Evolutionary conservation across 2,797 vertebrate species (phyloP).

Genomic region (Sciaenops ocellatus): DNA sequence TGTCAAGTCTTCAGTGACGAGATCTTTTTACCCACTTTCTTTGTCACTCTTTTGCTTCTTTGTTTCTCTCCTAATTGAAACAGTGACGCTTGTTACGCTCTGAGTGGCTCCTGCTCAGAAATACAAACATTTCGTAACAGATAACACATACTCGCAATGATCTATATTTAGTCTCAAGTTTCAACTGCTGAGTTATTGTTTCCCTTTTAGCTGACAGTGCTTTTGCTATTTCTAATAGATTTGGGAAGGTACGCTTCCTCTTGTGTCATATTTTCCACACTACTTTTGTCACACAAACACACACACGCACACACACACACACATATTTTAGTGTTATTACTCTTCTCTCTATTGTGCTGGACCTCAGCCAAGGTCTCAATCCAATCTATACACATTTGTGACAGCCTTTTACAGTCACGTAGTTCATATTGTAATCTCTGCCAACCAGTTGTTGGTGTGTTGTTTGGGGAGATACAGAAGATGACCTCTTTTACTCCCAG

Average conservation of each 20-base stretch:
- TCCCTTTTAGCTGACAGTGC: constrained; percentile 21
- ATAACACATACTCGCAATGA: background rate
- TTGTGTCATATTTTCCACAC: constrained; percentile 25
- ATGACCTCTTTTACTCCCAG: constrained; percentile 17
- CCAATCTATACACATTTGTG: constrained; percentile 64
- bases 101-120: background rate
- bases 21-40: background rate
- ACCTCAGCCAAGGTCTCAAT: constrained; percentile 68
- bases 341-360: constrained; percentile 50
- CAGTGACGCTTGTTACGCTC: background rate
- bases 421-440: constrained; percentile 45
- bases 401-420: constrained; percentile 51
- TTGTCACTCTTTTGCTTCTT: background rate
- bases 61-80: constrained; percentile 11
- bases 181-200: constrained; percentile 33
- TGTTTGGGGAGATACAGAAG: constrained; percentile 44
- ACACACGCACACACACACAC: constrained; percentile 17
- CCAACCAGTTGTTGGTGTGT: constrained; percentile 17
- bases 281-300: constrained; percentile 13
- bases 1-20: constrained; percentile 16
- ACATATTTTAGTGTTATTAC: constrained; percentile 56
- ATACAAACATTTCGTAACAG: background rate
- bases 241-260: constrained; percentile 9
- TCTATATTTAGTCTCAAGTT: constrained; percentile 42
- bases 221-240: constrained; percentile 35